Evolutionary conservation across 2,797 vertebrate species (phyloP).

Genomic region (Coluber constrictor): DNA sequence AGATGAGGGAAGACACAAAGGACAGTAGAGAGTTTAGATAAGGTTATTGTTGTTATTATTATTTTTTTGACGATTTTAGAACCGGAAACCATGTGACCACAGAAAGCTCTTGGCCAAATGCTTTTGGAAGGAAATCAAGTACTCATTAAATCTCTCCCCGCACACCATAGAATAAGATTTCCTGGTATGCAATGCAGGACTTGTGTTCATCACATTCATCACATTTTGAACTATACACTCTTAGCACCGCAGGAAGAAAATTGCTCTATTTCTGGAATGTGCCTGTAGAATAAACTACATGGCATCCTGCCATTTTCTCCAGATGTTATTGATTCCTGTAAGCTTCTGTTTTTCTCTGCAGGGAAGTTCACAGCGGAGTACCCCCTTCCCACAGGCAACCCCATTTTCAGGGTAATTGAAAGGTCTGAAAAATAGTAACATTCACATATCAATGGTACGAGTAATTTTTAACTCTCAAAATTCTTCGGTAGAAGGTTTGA

Average conservation of each 20-base stretch:
- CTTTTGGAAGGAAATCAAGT: constrained; percentile 8
- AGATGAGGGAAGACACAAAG: background rate
- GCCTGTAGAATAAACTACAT: background rate
- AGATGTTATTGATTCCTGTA: background rate
- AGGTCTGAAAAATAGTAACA: background rate
- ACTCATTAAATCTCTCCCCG: background rate
- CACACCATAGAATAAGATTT: background rate
- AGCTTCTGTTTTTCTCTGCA: constrained; percentile 1
- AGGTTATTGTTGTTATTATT: background rate
- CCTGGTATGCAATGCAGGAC: background rate
- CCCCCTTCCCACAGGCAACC: background rate
- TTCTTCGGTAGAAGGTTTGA: background rate
- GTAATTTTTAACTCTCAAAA: background rate
- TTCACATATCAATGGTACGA: background rate
- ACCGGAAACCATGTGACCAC: background rate
- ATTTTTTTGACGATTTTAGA: background rate
- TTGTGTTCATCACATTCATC: constrained; percentile 25
- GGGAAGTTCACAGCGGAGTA: background rate
- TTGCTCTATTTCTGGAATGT: background rate
- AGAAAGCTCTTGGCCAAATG: constrained; percentile 20
- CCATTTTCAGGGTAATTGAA: background rate
- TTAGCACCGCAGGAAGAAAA: background rate
- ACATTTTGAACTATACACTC: constrained; percentile 13
- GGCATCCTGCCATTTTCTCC: background rate
- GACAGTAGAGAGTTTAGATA: background rate